phyloP scores from a whole-genome alignment of 2,888 invertebrate species.

The Leptopilina syphax region DNA sequence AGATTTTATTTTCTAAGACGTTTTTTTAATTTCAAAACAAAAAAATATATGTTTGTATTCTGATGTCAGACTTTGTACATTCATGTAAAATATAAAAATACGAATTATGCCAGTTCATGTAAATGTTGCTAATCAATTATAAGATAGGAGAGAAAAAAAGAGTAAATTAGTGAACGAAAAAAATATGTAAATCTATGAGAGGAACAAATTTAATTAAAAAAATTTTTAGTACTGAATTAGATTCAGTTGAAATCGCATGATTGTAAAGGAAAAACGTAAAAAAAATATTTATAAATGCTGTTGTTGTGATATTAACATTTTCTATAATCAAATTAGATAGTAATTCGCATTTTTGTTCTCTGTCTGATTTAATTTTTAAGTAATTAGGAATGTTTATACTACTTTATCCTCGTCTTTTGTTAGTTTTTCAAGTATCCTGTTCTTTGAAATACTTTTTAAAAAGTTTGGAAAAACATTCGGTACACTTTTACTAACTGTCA shows the following conservation, averaged over 20 bases:
- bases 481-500: neutral
- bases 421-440: neutral
- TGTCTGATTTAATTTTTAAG: neutral
- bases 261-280: neutral
- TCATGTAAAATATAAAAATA: slow-evolving; percentile 63
- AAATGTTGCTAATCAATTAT: slow-evolving; percentile 35
- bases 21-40: no score
- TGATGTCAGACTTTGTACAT: slow-evolving; percentile 68
- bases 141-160: slow-evolving; percentile 20
- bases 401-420: neutral
- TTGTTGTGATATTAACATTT: slow-evolving; percentile 9
- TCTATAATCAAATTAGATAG: neutral
- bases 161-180: neutral
- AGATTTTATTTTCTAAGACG: neutral
- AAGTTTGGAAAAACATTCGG: slow-evolving; percentile 2
- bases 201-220: neutral
- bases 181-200: neutral
- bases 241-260: neutral
- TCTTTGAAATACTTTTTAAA: neutral
- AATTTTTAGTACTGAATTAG: neutral
- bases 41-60: slow-evolving; percentile 30
- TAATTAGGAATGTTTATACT: neutral
- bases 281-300: slow-evolving; percentile 2
- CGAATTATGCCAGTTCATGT: slow-evolving; percentile 31
- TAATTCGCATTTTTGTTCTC: neutral